Evolutionary conservation across 2,888 invertebrate species (phyloP).

Genomic region (Tholera decimalis): DNA sequence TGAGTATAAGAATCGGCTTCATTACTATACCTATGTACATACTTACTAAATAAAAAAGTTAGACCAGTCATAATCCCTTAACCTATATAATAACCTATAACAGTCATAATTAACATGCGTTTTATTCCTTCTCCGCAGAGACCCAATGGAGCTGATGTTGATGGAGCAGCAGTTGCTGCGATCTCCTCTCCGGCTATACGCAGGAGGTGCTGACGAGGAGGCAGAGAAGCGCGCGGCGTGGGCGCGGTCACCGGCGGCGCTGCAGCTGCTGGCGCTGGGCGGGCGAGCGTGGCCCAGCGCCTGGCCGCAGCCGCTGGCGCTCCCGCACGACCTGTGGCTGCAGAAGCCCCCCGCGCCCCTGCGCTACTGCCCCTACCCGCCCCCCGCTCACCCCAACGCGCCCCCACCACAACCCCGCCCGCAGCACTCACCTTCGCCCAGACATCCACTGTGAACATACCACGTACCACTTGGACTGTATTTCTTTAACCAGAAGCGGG

Average conservation of each 20-base stretch:
- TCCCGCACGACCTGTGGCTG: slow-evolving; percentile 98
- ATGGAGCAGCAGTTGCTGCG: slow-evolving; percentile 95
- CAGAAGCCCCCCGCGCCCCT: slow-evolving; percentile 94
- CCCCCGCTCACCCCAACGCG: slow-evolving; percentile 81
- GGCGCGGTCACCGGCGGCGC: slow-evolving; percentile 88
- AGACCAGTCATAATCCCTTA: no score
- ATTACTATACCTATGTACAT: slow-evolving; percentile 9
- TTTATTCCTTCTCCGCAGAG: slow-evolving; percentile 89
- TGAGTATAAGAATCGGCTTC: slow-evolving; percentile 1
- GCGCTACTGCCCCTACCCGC: slow-evolving; percentile 92
- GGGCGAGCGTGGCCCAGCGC: slow-evolving; percentile 96
- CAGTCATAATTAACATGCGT: slow-evolving; percentile 25
- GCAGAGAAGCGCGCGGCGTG: slow-evolving; percentile 91
- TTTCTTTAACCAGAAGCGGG: slow-evolving; percentile 24
- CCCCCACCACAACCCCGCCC: slow-evolving; percentile 68
- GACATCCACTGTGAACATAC: slow-evolving; percentile 85
- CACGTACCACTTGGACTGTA: slow-evolving; percentile 48
- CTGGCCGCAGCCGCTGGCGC: slow-evolving; percentile 95
- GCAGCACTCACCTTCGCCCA: slow-evolving; percentile 82
- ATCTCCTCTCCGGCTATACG: slow-evolving; percentile 93
- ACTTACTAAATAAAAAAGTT: slow-evolving; percentile 18
- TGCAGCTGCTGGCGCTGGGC: slow-evolving; percentile 89
- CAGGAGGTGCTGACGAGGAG: slow-evolving; percentile 91
- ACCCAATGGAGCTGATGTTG: slow-evolving; percentile 95
- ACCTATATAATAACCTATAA: no score